These are phyloP conservation scores for Triplophysa yarkandensis DNA, from an alignment of 2,797 vertebrate genomes.

Conservation along the genomic window DNA sequence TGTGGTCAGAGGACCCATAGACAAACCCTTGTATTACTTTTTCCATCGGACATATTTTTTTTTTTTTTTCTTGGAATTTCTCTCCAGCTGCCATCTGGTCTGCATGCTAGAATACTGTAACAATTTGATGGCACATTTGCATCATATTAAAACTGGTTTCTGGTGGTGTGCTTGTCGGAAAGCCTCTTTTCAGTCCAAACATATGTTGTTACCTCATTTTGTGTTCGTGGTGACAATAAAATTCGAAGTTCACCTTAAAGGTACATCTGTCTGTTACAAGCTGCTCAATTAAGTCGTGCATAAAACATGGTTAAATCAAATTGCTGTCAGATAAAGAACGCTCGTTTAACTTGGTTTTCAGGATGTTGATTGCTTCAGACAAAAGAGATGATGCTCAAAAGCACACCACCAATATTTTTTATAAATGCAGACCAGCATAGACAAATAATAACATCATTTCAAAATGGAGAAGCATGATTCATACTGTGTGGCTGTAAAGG, in stretches of 20 bases:
- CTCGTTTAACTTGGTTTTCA: too few species aligned
- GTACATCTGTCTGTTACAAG: constrained; percentile 21
- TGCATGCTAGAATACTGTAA: constrained; percentile 33
- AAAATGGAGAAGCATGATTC: constrained; percentile 8
- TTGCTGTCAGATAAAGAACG: background rate
- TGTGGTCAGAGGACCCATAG: constrained; percentile 23
- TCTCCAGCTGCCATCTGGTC: constrained; percentile 24
- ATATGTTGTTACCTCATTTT: constrained; percentile 6
- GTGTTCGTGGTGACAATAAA: constrained; percentile 31
- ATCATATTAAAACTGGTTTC: constrained; percentile 21
- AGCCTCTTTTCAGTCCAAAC: background rate
- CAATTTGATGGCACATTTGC: background rate
- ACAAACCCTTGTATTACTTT: constrained; percentile 9
- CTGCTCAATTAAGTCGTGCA: background rate
- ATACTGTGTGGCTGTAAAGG: constrained; percentile 15
- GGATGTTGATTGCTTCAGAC: background rate
- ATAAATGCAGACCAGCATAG: constrained; percentile 17
- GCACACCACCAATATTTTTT: background rate
- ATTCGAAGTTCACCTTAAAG: background rate
- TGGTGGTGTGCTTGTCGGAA: constrained; percentile 33
- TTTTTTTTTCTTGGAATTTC: constrained; percentile 1
- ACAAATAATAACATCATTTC: background rate
- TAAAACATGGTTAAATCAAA: background rate
- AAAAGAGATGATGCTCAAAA: constrained; percentile 17
- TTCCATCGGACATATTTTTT: constrained; percentile 11